These are phyloP conservation scores for Bagarius yarrelli DNA, from an alignment of 2,113 vertebrate species.

Conservation along the genomic window DNA sequence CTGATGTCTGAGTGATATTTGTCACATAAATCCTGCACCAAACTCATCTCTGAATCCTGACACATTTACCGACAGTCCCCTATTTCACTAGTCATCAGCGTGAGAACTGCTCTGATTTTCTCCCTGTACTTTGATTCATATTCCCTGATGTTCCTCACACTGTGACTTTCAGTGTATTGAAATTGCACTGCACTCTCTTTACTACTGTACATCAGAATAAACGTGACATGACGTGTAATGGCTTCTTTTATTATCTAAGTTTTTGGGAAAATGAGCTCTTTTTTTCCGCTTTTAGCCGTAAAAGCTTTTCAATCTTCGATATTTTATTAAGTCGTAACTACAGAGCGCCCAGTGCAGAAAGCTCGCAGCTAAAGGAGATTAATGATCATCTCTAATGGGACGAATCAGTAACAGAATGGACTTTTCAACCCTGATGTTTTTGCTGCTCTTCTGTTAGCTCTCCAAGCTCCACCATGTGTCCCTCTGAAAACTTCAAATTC, in stretches of 20 bases:
- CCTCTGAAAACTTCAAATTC: not conserved
- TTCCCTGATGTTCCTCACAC: not conserved
- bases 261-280: not conserved
- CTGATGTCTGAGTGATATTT: not conserved
- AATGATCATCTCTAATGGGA: constrained; percentile 9
- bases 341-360: not conserved
- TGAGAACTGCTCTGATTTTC: not conserved
- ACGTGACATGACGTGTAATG: not conserved
- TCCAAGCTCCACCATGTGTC: not conserved
- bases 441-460: not conserved
- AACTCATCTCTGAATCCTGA: not conserved
- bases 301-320: not conserved
- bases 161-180: constrained; percentile 1
- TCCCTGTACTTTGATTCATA: not conserved
- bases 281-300: not conserved
- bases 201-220: not conserved
- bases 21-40: no score
- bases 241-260: not conserved
- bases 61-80: not conserved
- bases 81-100: not conserved
- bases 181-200: not conserved
- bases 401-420: not conserved
- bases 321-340: not conserved
- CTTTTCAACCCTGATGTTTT: constrained; percentile 6
- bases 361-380: not conserved